phyloP scores from a whole-genome alignment of 2,888 invertebrate species.

The Lasius fuliginosus region DNA sequence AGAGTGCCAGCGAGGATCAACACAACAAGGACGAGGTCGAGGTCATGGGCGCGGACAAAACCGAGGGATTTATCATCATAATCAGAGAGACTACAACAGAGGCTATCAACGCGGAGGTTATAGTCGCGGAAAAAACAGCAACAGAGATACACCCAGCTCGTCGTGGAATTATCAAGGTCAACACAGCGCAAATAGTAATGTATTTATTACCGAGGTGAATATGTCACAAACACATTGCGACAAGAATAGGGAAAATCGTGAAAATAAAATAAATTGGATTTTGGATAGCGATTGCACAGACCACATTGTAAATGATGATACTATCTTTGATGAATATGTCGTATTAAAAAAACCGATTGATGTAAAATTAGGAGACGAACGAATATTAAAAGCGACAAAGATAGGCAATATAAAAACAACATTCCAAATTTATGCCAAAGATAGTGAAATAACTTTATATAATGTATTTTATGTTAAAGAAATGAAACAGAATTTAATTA shows the following conservation, averaged over 20 bases:
- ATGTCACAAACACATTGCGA: no score
- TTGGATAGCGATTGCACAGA: background rate
- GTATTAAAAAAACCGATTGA: background rate
- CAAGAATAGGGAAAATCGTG: background rate
- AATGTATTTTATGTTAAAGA: constrained; percentile 3
- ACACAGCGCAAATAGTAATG: no score
- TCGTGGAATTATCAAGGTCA: no score
- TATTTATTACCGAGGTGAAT: no score
- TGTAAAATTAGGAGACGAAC: background rate
- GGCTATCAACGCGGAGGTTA: no score
- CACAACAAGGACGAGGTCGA: no score
- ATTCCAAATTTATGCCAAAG: background rate
- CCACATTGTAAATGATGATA: constrained; percentile 4
- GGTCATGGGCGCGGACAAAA: background rate
- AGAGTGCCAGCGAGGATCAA: no score
- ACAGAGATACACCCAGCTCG: no score
- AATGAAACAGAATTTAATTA: background rate
- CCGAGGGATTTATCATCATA: background rate
- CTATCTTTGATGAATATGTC: background rate
- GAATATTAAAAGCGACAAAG: background rate
- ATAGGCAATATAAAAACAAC: background rate
- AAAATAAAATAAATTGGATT: background rate
- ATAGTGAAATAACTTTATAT: background rate
- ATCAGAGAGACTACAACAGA: no score
- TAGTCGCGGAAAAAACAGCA: no score